phyloP scores from a whole-genome alignment of 2,888 invertebrate genomes.

The Rhagonycha fulva region DNA sequence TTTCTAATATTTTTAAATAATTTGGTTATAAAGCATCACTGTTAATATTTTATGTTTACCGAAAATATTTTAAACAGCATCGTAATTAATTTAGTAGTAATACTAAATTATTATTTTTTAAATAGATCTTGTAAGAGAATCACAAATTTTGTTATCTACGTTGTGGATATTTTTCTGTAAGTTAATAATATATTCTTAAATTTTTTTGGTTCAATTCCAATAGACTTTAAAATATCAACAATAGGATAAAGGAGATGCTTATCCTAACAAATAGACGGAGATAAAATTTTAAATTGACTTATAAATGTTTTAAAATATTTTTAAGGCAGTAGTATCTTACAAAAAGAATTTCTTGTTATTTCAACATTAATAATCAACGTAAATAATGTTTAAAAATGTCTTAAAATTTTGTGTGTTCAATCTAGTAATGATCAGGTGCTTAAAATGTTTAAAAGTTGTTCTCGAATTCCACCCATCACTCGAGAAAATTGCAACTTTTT shows the following conservation, averaged over 20 bases:
- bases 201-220: conserved; percentile 42
- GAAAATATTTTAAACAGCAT: conserved; percentile 48
- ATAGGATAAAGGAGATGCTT: conserved; percentile 50
- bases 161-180: conserved; percentile 23
- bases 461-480: background rate
- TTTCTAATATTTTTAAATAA: conserved; percentile 15
- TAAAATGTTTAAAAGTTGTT: conserved; percentile 2
- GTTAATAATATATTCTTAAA: conserved; percentile 16
- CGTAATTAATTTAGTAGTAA: background rate
- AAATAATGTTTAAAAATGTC: background rate
- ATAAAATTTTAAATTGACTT: conserved; percentile 52
- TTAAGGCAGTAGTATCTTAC: conserved; percentile 39
- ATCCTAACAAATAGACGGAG: conserved; percentile 49
- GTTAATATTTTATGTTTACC: conserved; percentile 17
- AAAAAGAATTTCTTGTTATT: background rate
- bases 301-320: conserved; percentile 37
- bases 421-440: background rate
- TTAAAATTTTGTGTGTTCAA: background rate
- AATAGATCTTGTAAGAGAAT: conserved; percentile 38
- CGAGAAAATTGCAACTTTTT: background rate
- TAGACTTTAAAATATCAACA: conserved; percentile 56
- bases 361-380: background rate
- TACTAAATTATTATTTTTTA: conserved; percentile 25
- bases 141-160: conserved; percentile 43
- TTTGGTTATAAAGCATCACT: background rate